Evolutionary conservation across 2,113 vertebrate genomes (phyloP).

Genomic region (Malurus alboscapulatus): DNA sequence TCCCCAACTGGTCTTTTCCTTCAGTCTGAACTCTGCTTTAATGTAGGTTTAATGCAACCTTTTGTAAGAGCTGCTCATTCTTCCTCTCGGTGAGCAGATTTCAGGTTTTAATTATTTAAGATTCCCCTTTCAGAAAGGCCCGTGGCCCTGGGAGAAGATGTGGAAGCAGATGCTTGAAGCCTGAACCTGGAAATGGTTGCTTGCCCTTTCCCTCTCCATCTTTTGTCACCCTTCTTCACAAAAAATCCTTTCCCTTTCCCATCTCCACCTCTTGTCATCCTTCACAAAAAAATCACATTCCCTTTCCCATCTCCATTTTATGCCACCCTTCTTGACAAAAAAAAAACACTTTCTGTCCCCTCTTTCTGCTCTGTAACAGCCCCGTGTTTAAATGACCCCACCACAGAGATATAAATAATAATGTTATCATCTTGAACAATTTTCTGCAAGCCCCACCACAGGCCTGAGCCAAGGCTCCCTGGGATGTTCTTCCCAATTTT

Average conservation of each 20-base stretch:
- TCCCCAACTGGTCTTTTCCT: not conserved
- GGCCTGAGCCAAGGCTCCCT: not conserved
- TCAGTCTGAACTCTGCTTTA: not conserved
- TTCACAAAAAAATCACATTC: not conserved
- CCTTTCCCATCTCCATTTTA: not conserved
- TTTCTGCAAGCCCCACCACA: not conserved
- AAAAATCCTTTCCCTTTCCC: not conserved
- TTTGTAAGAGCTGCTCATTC: not conserved
- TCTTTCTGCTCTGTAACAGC: not conserved
- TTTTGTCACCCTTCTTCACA: not conserved
- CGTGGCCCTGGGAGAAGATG: not conserved
- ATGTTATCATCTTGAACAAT: not conserved
- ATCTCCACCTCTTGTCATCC: not conserved
- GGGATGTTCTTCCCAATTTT: not conserved
- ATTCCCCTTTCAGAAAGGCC: not conserved
- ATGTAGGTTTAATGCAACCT: not conserved
- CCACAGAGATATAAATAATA: not conserved
- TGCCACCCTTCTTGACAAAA: not conserved
- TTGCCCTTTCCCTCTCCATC: not conserved
- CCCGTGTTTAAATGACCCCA: not conserved
- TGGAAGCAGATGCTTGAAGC: not conserved
- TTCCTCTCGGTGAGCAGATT: not conserved
- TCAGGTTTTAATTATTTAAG: not conserved
- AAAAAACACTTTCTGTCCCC: not conserved
- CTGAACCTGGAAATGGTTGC: not conserved